Evolutionary conservation across 2,797 vertebrate species (phyloP), one percentile per base, ranked within the genome.

Genomic region (Capromys pilorides): DNA sequence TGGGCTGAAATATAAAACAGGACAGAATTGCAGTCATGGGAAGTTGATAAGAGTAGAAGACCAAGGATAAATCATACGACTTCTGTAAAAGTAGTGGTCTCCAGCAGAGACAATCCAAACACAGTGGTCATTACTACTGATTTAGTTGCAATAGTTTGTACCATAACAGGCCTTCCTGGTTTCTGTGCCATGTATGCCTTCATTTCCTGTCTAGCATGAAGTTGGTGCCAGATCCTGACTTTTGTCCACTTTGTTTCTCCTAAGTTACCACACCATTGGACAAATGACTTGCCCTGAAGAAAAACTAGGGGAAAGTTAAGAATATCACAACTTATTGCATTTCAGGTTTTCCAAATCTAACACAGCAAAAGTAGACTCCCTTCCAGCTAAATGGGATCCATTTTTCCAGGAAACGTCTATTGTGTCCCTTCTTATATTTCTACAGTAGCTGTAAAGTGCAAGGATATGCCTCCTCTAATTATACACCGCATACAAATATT

Each of bases 1-100:
- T 84, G 21, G 39, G 39, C 57, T 88, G 54, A 94, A 71, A 24
- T 88, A 4, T 45, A 96, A 90, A 94, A 31, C 9, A 75, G 33
- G 31, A 59, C 85, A 5, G 18, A 19, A 82, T 28, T 85, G 90
- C 9, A 88, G 71, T 84, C 39, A 87, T 39, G 73, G 18, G 36
- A 88, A 75, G 12, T 36, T 88, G 10, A 57, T 91, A 75, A 86
- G 45, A 89, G 6, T 87, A 45, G 45, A 88, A 41, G 39, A 94
- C 31, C 45, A 79, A 90, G 24, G 31, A 36, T 71, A 77, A 94
- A 54, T 39, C 73, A 77, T 79, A 88, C 64, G 33, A 93, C 19
- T 77, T 94, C 49, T 22, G 12, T 64, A 31, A 16, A n/a, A 26
- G 39, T n/a, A 5, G 36, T 62, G 51, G n/a, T 73, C 49, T 81